Percentiles rank a stretch among this genome's conserved stretches.
These are phyloP conservation scores for Drosophila rellima DNA, from an alignment of 2,888 invertebrate genomes.

Conservation along the genomic window DNA sequence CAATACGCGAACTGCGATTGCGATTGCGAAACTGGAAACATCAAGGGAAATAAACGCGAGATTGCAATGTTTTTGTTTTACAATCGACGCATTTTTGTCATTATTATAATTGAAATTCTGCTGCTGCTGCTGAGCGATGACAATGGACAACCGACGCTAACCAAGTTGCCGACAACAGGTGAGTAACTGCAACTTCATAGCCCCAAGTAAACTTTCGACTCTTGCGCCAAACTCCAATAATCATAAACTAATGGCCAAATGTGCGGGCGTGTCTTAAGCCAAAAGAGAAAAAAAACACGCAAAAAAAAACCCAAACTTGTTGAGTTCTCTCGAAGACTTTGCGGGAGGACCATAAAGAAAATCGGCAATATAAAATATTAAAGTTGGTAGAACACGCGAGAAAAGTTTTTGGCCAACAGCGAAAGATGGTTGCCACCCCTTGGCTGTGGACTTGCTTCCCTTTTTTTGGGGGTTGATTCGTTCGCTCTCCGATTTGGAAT, in stretches of 20 bases:
- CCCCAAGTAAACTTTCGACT: conserved; percentile 1
- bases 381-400: conserved; percentile 76
- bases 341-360: conserved; percentile 62
- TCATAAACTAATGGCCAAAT: conserved; percentile 70
- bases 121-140: conserved; percentile 76
- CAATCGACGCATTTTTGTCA: conserved; percentile 88
- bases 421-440: conserved; percentile 40
- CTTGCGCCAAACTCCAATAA: conserved; percentile 58
- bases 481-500: conserved; percentile 42
- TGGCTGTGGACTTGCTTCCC: conserved; percentile 8
- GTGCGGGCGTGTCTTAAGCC: conserved; percentile 64
- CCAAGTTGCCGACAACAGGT: conserved; percentile 80
- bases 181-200: conserved; percentile 46
- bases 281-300: conserved; percentile 10
- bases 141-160: conserved; percentile 78
- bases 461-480: conserved; percentile 63
- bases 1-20: conserved; percentile 27
- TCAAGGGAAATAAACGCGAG: conserved; percentile 55
- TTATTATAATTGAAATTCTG: conserved; percentile 86
- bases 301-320: conserved; percentile 54
- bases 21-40: conserved; percentile 38
- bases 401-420: conserved; percentile 65
- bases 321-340: conserved; percentile 51
- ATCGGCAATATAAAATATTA: conserved; percentile 74
- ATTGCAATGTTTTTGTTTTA: conserved; percentile 91